Conservation (phyloP, 1,140 invertebrate species). For the Thaumatotibia leucotreta region DNA sequence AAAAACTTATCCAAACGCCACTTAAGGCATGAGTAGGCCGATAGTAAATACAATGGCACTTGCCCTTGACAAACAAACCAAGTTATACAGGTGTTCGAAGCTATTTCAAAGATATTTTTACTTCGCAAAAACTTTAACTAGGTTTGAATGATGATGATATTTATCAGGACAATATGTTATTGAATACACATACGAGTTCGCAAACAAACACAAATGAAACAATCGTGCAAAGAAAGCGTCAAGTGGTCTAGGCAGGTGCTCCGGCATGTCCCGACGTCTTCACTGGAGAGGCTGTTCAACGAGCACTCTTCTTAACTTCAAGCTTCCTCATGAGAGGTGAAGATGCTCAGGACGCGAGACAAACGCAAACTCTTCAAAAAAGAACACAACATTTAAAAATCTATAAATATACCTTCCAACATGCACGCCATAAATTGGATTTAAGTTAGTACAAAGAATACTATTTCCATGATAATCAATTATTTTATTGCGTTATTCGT, state of each 20-base stretch:
- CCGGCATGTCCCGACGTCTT: constrained; percentile 40
- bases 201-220: background rate
- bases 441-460: background rate
- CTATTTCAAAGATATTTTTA: background rate
- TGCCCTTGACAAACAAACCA: background rate
- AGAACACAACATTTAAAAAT: background rate
- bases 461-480: constrained; percentile 8
- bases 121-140: background rate
- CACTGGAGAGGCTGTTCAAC: constrained; percentile 58
- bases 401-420: background rate
- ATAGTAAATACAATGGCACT: background rate
- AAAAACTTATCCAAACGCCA: constrained; percentile 7
- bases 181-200: background rate
- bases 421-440: background rate
- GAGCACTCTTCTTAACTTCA: constrained; percentile 43
- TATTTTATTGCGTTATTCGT: constrained; percentile 18
- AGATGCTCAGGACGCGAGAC: constrained; percentile 18
- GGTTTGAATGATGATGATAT: background rate
- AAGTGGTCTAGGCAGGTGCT: constrained; percentile 9
- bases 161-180: background rate
- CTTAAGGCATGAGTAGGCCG: background rate
- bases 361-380: constrained; percentile 17
- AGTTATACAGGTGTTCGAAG: background rate
- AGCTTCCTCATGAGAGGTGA: constrained; percentile 27
- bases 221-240: background rate